Evolutionary conservation across 1,140 invertebrate genomes (phyloP).

Genomic region (Reticulitermes speratus): DNA sequence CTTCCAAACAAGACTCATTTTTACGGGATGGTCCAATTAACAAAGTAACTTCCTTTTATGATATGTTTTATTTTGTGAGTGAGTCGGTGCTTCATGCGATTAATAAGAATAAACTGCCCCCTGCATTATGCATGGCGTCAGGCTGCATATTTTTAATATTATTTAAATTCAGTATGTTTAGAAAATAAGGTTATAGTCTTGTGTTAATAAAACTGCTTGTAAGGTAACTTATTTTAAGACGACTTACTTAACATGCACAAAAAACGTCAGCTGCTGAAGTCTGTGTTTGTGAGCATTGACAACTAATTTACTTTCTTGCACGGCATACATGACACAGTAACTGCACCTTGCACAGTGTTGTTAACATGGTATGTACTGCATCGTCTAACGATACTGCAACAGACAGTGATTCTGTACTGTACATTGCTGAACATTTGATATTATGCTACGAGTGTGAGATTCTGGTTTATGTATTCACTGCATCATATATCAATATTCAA

Average conservation of each 20-base stretch:
- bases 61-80: background rate
- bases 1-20: background rate
- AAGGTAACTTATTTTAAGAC: background rate
- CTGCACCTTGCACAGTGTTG: no score
- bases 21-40: background rate
- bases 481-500: background rate
- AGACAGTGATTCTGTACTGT: background rate
- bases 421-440: background rate
- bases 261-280: background rate
- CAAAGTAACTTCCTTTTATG: conserved; percentile 13
- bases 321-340: background rate
- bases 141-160: background rate
- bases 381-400: background rate
- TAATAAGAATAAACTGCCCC: background rate
- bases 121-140: background rate
- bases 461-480: background rate
- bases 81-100: background rate
- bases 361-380: background rate
- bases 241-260: background rate
- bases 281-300: no score
- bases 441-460: background rate
- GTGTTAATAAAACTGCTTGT: background rate
- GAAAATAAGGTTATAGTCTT: no score
- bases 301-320: background rate
- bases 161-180: background rate